Evolutionary conservation across 2,888 invertebrate genomes (phyloP), one percentile per base, ranked within the genome.

Genomic region (Autographa pulchrina): DNA sequence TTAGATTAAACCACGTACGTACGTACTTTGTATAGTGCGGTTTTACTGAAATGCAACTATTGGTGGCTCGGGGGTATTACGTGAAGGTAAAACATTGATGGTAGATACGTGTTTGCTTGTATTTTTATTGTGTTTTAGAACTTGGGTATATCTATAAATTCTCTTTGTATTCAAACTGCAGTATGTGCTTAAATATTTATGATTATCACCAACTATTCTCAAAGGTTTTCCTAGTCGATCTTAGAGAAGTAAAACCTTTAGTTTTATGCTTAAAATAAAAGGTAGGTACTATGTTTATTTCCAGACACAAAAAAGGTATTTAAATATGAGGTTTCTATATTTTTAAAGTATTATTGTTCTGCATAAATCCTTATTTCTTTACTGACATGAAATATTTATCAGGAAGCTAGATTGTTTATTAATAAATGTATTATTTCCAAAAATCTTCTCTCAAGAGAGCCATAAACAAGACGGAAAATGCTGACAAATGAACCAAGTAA

Each of bases 1-100:
- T 81, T 78, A 70, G 74, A 80, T 72, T 31, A 68, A 69, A 80
- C 67, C 72, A 20, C 65, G 65, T 71, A 59, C 64, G 71, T 52
- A 63, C 18, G 38, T 62, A 74, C 63, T 61, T 43, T 65, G 38
- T 7, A 35, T 16, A 62, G 3, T 80, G 54, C 31, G 62, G 67
- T 71, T 75, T 41, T 41, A 67, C 43, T 65, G 48, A 54, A 75
- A 80, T 67, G 62, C 67, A 77, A 56, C 6, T 70, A 65, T 74
- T 74, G 59, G 60, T 62, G 54, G 58, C 35, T 70, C 9, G n/a
- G 16, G 52, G 35, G 31, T 64, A 64, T 66, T 75, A 41, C 25
- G 18, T 25, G 54, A 25, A 56, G 14, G 25, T 54, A 58, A 70
- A 54, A 56, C 38, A 60, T 59, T 59, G 54, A 65, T 56, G 25